Evolutionary conservation across 2,113 vertebrate species (phyloP), one percentile per base, ranked within the genome.

Genomic region (human): DNA sequence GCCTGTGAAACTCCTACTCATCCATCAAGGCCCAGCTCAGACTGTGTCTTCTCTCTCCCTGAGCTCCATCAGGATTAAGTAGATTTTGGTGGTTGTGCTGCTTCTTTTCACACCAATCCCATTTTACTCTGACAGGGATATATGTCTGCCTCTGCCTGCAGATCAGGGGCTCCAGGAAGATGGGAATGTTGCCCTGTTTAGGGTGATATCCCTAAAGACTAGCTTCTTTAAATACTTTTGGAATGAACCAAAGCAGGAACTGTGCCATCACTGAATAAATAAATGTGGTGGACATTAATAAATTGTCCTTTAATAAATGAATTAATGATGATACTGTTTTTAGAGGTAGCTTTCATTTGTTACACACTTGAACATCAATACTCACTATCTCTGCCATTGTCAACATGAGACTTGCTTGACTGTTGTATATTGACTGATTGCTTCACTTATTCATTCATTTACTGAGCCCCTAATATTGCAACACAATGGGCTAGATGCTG

Each of bases 211-310:
- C 4, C 40, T 78, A n/a, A 93, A 93, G 48, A 64, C 16, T 43
- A 81, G 25, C 32, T 85, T 78, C 5, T 6, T 38, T 48, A 73
- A 64, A 45, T 88, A 57, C 25, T 59, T 95, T 43, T n/a, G 16
- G 16, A 64, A 43, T 68, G 68, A 87, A 73, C 83, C 64, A 70
- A 94, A 97, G 80, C n/a, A 97, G 70, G 30, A 87, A 55, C 23
- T 55, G 40, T 25, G 30, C 55, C 32, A 76, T 17, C 55, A 14
- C 1, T 73, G 48, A 79, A 70, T 93, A 73, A 95, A 89, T 32
- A 16, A 93, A 89, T 11, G 43, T 61, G 14, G 89, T 88, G 81
- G 1, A 72, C 89, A 52, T 89, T 94, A 94, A 96, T 48, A 90
- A 88, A 93, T 23, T 72, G 50, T 90, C 22, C 90, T 96, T 75